Base-by-base conservation (phyloP, 2,113 vertebrate genomes). In the Ahaetulla prasina region DNA sequence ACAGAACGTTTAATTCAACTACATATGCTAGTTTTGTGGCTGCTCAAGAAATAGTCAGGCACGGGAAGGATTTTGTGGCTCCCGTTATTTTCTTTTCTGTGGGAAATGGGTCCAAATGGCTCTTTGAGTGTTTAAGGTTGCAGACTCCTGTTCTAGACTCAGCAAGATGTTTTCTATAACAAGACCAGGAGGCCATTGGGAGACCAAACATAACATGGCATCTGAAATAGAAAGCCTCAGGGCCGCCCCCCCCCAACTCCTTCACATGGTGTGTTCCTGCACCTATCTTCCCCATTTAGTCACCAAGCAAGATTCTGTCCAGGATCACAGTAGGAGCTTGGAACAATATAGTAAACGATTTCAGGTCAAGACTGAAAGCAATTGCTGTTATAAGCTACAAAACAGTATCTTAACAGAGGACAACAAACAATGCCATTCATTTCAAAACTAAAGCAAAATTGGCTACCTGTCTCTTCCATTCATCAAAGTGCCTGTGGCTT, bases 381-480 rank as follows among this genome's bases (percentile, higher is more conserved):
- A 90, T 8, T 89, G 63, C n/a, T 88, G 90, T 0, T 0, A 95
- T 18, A 94, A 95, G 88, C 68, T 10, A 90, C 55, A 55, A 39
- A 3, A 0, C 0, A 49, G 90, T 60, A 88, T 35, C 27, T 85
- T 94, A 88, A 12, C n/a, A 85, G 57, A 11, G 92, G 93, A 91
- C 27, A 43, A 49, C 93, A 89, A 90, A 68, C 47, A 74, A 25
- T 12, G 0, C 68, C 0, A 11, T 63, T 43, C 54, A 50, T 90
- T 92, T 1, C 93, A 90, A 89, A 94, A 60, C 39, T 86, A 89
- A 52, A 85, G 80, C 30, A 94, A 94, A 93, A 95, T 50, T 85
- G 43, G 30, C 50, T 0, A 0, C 57, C 47, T 92, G 12, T 0
- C 85, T 52, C 92, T 94, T 85, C 30, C 90, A 95, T 91, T 92